Base-by-base conservation (phyloP, 2,113 vertebrate genomes). In the Nestor notabilis region DNA sequence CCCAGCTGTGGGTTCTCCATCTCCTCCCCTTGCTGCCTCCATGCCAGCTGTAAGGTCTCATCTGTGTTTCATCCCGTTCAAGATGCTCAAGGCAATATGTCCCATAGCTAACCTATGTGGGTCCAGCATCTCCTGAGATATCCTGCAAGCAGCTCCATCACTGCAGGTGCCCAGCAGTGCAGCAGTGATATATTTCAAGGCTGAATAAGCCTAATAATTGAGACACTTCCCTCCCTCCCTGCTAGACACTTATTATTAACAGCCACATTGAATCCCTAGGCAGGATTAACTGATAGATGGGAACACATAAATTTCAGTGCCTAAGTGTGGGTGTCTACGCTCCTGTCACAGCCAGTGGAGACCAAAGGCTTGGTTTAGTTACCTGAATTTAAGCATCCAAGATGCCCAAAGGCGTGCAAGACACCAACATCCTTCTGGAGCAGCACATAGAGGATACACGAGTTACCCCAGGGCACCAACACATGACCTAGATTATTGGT, bases 151-250 rank as follows among this genome's bases (percentile, higher is more conserved):
- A 69, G 14, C 56, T 35, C 39, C 0, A 0, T 15, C 55, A 28
- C 50, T 1, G 0, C 46, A n/a, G 33, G 9, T 37, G 39, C 39
- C 50, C 69, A 63, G 5, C 4, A 4, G 25, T 0, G 17, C 56
- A 88, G 66, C 44, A 43, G 25, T 10, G 2, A 53, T 23, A 15
- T 60, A 79, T 27, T 64, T 58, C 79, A 80, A 65, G 86, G 86
- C 52, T 72, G 56, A 60, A 61, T 27, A 35, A 68, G 8, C 47
- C 43, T 11, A 39, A n/a, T 33, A 55, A 60, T 13, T 20, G 63
- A 23, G 17, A 27, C 23, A 2, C 6, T 71, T 75, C 41, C 65
- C n/a, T 80, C 29, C 68, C 70, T 82, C 64, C 74, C 69, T 52
- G 82, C 27, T 35, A 56, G 77, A 16, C 25, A 8, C 13, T 14